Evolutionary conservation across 2,797 vertebrate species (phyloP), one percentile per base, ranked within the genome.

Genomic region (Silurus lanzhouensis): DNA sequence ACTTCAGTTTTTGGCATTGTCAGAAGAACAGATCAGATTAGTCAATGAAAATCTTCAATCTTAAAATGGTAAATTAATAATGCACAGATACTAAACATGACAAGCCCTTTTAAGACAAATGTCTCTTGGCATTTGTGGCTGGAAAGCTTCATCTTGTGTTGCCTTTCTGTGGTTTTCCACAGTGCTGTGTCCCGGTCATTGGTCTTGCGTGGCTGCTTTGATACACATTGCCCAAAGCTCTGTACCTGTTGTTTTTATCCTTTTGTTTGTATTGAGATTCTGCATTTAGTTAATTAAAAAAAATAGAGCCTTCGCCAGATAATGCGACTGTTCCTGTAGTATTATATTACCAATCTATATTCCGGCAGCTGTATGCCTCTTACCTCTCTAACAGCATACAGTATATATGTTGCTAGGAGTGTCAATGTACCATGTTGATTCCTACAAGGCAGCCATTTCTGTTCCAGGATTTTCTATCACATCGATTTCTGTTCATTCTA

Each of bases 181-280:
- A 82, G 72, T 78, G 75, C 82, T 25, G 19, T 25, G 38, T 25
- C 70, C 12, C 55, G 83, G 77, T 67, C 48, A n/a, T 84, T 88
- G 77, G 63, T 74, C 20, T 46, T 79, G 58, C 1, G 0, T 66
- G 38, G 6, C 27, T 85, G 57, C 72, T 82, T 83, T 67, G 20
- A 76, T 66, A 19, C 38, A 71, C 31, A 52, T 27, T 61, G 63
- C 63, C 81, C 19, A 55, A 74, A 86, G 84, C 83, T 66, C 84
- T 75, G 74, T 55, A 71, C n/a, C 75, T 83, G 77, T 77, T 82
- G 64, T 84, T 83, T 22, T 22, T 17, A 52, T 61, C 60, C 14
- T 14, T 38, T 86, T 86, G 81, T 86, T 84, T 83, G 76, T 80
- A 86, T 81, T 71, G 79, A 87, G 64, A 58, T 38, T 78, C 48